Evolutionary conservation across 2,888 invertebrate genomes (phyloP).

Genomic region (Zootermopsis nevadensis): DNA sequence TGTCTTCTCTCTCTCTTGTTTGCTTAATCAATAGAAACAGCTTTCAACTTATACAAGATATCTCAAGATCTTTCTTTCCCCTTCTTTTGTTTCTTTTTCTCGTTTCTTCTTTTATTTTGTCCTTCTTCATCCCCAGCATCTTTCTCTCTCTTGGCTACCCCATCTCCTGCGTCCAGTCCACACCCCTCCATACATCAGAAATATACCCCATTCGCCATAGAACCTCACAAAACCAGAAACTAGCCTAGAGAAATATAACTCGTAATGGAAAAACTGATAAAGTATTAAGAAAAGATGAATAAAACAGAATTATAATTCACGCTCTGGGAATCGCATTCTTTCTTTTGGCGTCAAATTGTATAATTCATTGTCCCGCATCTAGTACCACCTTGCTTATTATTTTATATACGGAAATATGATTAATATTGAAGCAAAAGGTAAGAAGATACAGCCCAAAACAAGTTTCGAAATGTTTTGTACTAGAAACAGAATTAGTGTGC

Average conservation of each 20-base stretch:
- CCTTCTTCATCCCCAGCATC: not conserved
- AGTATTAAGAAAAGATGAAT: not conserved
- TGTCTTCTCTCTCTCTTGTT: not conserved
- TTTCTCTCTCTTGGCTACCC: not conserved
- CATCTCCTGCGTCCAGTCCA: not conserved
- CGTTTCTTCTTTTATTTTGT: not conserved
- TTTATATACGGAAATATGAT: too few species aligned
- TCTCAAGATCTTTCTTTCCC: not conserved
- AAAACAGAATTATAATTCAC: not conserved
- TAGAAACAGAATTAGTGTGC: too few species aligned
- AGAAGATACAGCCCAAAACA: too few species aligned
- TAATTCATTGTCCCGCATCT: not conserved
- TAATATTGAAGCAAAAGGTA: too few species aligned
- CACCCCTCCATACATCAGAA: not conserved
- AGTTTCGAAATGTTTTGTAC: too few species aligned
- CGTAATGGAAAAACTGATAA: not conserved
- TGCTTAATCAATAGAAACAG: not conserved
- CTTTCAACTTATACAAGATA: not conserved
- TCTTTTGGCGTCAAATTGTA: not conserved
- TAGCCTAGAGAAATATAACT: not conserved
- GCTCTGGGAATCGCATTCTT: not conserved
- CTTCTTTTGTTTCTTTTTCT: not conserved
- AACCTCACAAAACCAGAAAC: not conserved
- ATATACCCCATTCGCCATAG: not conserved
- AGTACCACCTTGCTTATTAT: too few species aligned